Evolutionary conservation across 2,113 vertebrate species (phyloP).

Genomic region (Crotalus helleri): DNA sequence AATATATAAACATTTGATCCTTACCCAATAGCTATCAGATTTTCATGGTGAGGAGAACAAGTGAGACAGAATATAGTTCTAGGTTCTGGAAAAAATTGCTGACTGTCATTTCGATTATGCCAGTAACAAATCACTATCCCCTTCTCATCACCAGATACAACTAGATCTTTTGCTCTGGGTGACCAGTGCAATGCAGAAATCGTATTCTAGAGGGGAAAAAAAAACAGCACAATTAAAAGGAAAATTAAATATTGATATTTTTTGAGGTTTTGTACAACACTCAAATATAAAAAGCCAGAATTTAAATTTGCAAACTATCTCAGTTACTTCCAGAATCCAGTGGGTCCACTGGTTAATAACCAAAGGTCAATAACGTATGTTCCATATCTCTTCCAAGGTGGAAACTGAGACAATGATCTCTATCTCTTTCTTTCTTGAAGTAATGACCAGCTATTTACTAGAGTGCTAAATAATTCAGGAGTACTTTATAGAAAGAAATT

Average conservation of each 20-base stretch:
- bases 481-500: background rate
- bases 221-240: constrained; percentile 10
- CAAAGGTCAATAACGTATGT: background rate
- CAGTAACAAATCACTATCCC: constrained; percentile 88
- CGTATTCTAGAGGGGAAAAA: constrained; percentile 64
- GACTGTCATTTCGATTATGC: constrained; percentile 82
- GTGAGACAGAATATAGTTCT: constrained; percentile 87
- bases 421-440: background rate
- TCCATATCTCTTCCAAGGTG: background rate
- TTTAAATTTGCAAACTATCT: background rate
- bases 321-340: background rate
- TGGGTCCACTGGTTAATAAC: background rate
- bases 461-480: background rate
- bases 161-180: constrained; percentile 82
- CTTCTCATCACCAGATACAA: constrained; percentile 92
- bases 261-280: background rate
- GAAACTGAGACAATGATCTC: background rate
- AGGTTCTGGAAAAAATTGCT: constrained; percentile 88
- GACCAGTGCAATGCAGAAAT: constrained; percentile 92
- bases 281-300: background rate
- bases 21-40: constrained; percentile 86
- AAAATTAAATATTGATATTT: background rate
- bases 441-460: background rate
- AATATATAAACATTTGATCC: background rate
- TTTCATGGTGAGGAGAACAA: constrained; percentile 91